A percentile compares a stretch with the other conserved stretches of the same genome.
Conservation (phyloP, 2,797 vertebrate species). For the Diplodus sargus region DNA sequence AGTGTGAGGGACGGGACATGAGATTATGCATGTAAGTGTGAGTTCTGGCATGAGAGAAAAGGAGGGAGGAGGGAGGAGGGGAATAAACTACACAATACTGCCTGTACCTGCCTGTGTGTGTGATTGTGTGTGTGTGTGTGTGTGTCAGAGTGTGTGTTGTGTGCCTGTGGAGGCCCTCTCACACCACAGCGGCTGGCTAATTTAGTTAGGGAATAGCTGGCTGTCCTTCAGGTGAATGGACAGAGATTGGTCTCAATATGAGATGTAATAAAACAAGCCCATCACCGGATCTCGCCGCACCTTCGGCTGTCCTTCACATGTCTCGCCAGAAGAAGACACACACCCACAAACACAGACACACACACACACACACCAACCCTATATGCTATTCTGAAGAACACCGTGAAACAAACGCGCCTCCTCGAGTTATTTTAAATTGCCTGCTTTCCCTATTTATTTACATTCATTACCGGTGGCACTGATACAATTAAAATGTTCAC, state of each 20-base stretch:
- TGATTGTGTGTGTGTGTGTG: constrained; percentile 22
- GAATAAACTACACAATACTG: constrained; percentile 44
- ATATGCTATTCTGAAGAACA: constrained; percentile 21
- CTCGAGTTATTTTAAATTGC: constrained; percentile 1
- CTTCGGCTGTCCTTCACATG: constrained; percentile 82
- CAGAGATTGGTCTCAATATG: constrained; percentile 85
- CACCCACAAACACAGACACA: constrained; percentile 32
- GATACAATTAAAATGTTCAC: not conserved
- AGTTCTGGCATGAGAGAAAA: constrained; percentile 34
- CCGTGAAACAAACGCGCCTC: constrained; percentile 15
- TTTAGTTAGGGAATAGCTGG: constrained; percentile 84
- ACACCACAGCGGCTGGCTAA: constrained; percentile 76
- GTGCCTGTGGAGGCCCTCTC: constrained; percentile 63
- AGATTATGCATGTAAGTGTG: constrained; percentile 53
- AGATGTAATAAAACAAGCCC: constrained; percentile 86
- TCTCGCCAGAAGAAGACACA: constrained; percentile 59
- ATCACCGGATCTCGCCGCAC: constrained; percentile 76
- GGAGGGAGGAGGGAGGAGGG: not conserved
- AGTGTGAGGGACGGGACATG: constrained; percentile 17
- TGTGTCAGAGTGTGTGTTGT: constrained; percentile 36
- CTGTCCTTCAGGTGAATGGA: constrained; percentile 85
- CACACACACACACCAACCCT: constrained; percentile 16
- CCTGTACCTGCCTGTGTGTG: constrained; percentile 39
- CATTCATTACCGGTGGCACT: constrained; percentile 2
- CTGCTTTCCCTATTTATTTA: constrained; percentile 7